Percentiles rank a stretch among this genome's conserved stretches.
Conservation (phyloP, 2,888 invertebrate genomes). For the Biston betularia region DNA sequence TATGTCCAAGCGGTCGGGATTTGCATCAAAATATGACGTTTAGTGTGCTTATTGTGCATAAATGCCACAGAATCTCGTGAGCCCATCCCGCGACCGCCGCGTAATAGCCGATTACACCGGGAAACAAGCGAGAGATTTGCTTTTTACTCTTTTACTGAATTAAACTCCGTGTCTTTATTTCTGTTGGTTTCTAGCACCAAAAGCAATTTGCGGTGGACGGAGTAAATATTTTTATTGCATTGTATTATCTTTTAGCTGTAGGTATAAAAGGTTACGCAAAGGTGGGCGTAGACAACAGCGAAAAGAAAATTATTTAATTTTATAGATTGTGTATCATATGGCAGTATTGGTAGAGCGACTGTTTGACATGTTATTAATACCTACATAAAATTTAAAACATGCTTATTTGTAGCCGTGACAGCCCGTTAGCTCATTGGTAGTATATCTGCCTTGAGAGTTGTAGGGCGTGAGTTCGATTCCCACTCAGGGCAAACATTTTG, state of each 20-base stretch:
- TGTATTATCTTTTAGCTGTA: constrained; percentile 13
- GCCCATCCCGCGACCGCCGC: constrained; percentile 61
- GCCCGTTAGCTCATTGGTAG: too few species aligned
- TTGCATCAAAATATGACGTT: constrained; percentile 69
- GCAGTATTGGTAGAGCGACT: neutral
- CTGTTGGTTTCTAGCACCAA: constrained; percentile 42
- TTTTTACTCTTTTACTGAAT: constrained; percentile 54
- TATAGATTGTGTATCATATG: neutral
- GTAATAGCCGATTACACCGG: constrained; percentile 67
- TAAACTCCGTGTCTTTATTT: constrained; percentile 46
- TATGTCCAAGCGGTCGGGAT: constrained; percentile 66
- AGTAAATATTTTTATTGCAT: constrained; percentile 33
- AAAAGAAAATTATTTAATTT: neutral
- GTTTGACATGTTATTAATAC: too few species aligned
- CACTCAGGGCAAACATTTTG: too few species aligned
- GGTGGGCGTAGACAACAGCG: neutral
- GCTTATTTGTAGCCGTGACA: too few species aligned
- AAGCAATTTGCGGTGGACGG: constrained; percentile 38
- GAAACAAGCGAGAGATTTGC: constrained; percentile 62
- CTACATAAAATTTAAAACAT: too few species aligned
- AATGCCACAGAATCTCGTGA: constrained; percentile 60
- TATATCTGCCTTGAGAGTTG: too few species aligned
- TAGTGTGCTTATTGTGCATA: constrained; percentile 67
- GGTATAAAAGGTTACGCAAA: constrained; percentile 7
- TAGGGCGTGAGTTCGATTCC: too few species aligned